phyloP scores from a whole-genome alignment of 2,888 invertebrate species.

The Reticulitermes lucifugus region DNA sequence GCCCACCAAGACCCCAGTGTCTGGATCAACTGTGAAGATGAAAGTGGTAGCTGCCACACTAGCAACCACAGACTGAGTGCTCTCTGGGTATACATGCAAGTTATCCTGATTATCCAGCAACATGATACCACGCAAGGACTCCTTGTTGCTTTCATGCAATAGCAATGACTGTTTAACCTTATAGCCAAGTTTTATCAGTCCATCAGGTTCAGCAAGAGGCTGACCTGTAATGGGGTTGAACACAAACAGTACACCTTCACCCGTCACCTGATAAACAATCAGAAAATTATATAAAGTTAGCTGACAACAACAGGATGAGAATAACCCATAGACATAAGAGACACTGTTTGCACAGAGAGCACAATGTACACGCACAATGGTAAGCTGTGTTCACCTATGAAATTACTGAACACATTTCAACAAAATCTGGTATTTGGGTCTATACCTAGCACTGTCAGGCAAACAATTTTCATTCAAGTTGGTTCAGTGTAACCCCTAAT shows the following conservation, averaged over 20 bases:
- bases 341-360: too few relatives aligned
- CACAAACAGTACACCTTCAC: slow-evolving; percentile 77
- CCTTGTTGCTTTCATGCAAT: slow-evolving; percentile 76
- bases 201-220: slow-evolving; percentile 60
- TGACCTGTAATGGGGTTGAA: slow-evolving; percentile 94
- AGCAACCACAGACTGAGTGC: slow-evolving; percentile 66
- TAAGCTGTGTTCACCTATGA: too few relatives aligned
- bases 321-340: too few relatives aligned
- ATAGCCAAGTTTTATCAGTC: slow-evolving; percentile 69
- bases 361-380: too few relatives aligned
- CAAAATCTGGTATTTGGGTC: too few relatives aligned
- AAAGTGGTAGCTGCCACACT: slow-evolving; percentile 69
- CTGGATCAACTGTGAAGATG: slow-evolving; percentile 73
- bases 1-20: slow-evolving; percentile 72
- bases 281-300: neutral
- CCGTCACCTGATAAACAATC: slow-evolving; percentile 66
- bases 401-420: too few relatives aligned
- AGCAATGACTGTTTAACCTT: slow-evolving; percentile 81
- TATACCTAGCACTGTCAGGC: too few relatives aligned
- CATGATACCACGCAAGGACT: slow-evolving; percentile 83
- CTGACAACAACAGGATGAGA: too few relatives aligned
- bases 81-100: slow-evolving; percentile 76
- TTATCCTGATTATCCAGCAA: slow-evolving; percentile 76
- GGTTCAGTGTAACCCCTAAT: too few relatives aligned
- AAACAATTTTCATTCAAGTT: too few relatives aligned